Percentiles rank a stretch among this genome's conserved stretches.
Conservation (phyloP, 2,113 vertebrate species). For the Toxotes chatareus region DNA sequence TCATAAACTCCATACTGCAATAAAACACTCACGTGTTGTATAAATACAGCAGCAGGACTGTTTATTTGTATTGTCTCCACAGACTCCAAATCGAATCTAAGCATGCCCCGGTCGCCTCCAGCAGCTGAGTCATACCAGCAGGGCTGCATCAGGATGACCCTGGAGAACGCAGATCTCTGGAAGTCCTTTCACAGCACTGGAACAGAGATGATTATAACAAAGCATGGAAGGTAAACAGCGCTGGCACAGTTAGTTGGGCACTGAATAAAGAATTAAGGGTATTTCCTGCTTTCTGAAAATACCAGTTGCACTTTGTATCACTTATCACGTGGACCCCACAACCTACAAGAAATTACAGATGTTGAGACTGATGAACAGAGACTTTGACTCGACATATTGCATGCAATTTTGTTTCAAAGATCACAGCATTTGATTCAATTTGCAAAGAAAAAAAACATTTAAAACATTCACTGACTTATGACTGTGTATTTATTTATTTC, state of each 20-base stretch:
- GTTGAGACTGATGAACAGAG: neutral
- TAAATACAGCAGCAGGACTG: neutral
- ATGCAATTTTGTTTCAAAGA: neutral
- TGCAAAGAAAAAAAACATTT: neutral
- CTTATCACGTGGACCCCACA: neutral
- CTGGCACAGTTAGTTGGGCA: no score
- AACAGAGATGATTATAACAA: conserved; percentile 92
- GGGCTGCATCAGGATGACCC: conserved; percentile 80
- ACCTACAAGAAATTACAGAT: neutral
- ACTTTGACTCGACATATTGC: neutral
- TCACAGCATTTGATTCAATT: neutral
- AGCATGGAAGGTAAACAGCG: conserved; percentile 85
- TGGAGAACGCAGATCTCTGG: conserved; percentile 88
- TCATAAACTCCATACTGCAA: neutral
- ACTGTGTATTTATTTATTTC: conserved; percentile 15
- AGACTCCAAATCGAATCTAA: conserved; percentile 73
- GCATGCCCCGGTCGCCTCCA: conserved; percentile 39
- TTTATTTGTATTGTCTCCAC: neutral
- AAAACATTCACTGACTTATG: neutral
- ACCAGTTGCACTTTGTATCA: neutral
- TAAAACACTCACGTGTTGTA: neutral
- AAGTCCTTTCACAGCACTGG: conserved; percentile 86
- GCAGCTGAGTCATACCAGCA: conserved; percentile 68
- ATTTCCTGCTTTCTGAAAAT: neutral
- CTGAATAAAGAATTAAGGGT: neutral